Percentiles rank a stretch among this genome's conserved stretches.
phyloP scores from a whole-genome alignment of 2,113 vertebrate species.

The Ciconia stormi region DNA sequence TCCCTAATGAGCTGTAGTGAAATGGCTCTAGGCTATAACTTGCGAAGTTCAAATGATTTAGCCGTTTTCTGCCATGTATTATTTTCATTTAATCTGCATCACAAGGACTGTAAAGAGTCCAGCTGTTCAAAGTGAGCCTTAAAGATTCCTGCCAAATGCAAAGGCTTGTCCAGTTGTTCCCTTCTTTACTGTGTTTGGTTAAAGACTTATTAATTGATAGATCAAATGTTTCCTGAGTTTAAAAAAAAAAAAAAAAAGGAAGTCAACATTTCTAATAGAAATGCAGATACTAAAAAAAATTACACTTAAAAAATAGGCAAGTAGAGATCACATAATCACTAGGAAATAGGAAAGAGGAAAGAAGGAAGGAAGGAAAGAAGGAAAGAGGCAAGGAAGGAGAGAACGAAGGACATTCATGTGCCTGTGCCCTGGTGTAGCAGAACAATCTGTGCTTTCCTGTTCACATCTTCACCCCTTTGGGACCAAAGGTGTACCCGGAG shows the following conservation, averaged over 20 bases:
- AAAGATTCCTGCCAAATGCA: constrained; percentile 58
- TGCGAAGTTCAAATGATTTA: constrained; percentile 75
- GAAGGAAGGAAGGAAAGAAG: not conserved
- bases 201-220: constrained; percentile 53
- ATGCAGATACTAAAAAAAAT: not conserved
- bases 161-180: constrained; percentile 45
- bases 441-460: not conserved
- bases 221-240: constrained; percentile 15
- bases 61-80: constrained; percentile 70
- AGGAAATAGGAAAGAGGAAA: not conserved
- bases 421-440: not conserved
- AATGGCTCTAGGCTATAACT: constrained; percentile 76
- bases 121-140: constrained; percentile 73
- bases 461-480: not conserved
- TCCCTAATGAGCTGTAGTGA: constrained; percentile 78
- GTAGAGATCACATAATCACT: not conserved
- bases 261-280: not conserved
- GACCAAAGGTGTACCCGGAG: not conserved
- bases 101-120: constrained; percentile 72
- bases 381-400: not conserved
- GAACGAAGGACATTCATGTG: not conserved
- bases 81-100: constrained; percentile 74
- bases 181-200: constrained; percentile 48
- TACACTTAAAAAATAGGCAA: not conserved
- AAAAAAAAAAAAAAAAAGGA: not conserved